A percentile compares a stretch with the other conserved stretches of the same genome.
Evolutionary conservation across 2,797 vertebrate species (phyloP).

Genomic region (Odontamblyopus rebecca): DNA sequence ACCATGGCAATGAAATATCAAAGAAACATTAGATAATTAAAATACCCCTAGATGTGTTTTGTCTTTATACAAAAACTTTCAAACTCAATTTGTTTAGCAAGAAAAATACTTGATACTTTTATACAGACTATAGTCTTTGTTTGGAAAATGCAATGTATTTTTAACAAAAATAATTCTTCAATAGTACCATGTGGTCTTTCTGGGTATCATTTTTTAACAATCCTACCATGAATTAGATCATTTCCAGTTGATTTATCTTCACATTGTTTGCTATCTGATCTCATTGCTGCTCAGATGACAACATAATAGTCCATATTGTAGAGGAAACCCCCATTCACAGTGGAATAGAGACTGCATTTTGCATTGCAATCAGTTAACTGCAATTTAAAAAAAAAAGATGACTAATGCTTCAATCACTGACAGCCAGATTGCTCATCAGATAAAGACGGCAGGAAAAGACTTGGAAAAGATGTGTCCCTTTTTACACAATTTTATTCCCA

Average conservation of each 20-base stretch:
- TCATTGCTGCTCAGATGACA: neutral
- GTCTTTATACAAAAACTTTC: no score
- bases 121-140: no score
- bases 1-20: neutral
- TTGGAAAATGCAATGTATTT: no score
- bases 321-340: neutral
- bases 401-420: neutral
- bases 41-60: neutral
- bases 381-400: constrained; percentile 1
- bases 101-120: no score
- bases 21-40: neutral
- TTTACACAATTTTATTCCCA: constrained; percentile 5
- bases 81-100: neutral
- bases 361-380: neutral
- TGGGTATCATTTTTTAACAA: neutral
- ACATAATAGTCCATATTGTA: neutral
- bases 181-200: neutral
- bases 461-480: constrained; percentile 4
- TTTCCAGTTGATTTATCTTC: neutral
- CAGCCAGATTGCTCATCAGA: neutral
- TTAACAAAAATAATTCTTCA: neutral
- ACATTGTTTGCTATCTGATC: neutral
- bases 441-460: constrained; percentile 1
- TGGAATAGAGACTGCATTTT: neutral
- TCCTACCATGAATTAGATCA: neutral